phyloP scores from a whole-genome alignment of 2,113 vertebrate genomes.

The Notarius lentiginosus region DNA sequence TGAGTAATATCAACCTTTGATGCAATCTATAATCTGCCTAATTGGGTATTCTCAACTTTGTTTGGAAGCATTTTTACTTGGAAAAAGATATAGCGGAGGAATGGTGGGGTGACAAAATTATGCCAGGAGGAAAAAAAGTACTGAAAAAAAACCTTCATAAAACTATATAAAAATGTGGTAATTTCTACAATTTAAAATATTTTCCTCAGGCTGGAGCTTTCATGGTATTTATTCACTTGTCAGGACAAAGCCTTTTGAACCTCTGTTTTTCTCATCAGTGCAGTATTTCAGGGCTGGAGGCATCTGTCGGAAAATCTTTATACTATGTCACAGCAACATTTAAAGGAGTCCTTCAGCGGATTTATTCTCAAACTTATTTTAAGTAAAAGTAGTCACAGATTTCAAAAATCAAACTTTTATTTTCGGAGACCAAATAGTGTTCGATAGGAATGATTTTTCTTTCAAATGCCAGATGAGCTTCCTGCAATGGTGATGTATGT shows the following conservation, averaged over 20 bases:
- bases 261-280: background rate
- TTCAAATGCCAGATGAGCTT: too few relatives aligned
- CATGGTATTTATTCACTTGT: background rate
- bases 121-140: background rate
- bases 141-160: background rate
- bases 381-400: too few relatives aligned
- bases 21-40: slow-evolving; percentile 51
- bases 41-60: slow-evolving; percentile 28
- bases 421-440: too few relatives aligned
- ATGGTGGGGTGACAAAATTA: background rate
- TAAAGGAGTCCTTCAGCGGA: background rate
- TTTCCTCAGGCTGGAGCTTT: background rate
- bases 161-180: background rate
- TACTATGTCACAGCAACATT: background rate
- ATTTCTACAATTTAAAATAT: background rate
- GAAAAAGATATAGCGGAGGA: background rate
- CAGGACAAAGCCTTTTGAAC: background rate
- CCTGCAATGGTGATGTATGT: too few relatives aligned
- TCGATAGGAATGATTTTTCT: too few relatives aligned
- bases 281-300: background rate
- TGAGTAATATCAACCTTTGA: slow-evolving; percentile 43
- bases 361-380: too few relatives aligned
- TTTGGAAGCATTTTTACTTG: slow-evolving; percentile 18
- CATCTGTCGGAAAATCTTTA: background rate
- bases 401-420: too few relatives aligned